Base-by-base conservation (phyloP, 2,113 vertebrate genomes). In the Cottus gobio region DNA sequence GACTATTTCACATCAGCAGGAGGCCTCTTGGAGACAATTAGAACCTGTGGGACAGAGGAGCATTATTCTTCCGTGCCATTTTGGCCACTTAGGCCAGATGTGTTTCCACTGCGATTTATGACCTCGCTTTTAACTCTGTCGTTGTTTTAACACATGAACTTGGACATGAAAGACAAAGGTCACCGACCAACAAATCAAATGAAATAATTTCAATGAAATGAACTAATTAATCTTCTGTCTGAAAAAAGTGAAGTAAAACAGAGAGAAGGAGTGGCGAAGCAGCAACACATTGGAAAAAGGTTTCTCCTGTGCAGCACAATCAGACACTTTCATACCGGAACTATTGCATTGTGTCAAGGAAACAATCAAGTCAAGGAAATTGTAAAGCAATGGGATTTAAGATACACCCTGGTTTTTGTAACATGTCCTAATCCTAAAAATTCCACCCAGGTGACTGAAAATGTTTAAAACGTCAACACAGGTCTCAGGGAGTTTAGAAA, bases 21-120 rank as follows among this genome's bases (percentile, higher is more conserved):
- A 86, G 82, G 80, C 82, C 91, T 67, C 89, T 83, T 91, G 87
- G 87, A 87, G 83, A 89, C 92, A 82, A 90, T 90, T 89, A 88
- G 50, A 87, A 90, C 90, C 90, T 86, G 82, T 79, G 81, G 89
- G 88, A 89, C 63, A 77, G 76, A 82, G 67, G 64, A 71, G 77
- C 89, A 75, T 72, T 78, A 74, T 71, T 89, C 90, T 83, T 83
- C 82, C 12, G 4, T 85, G 80, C 69, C 72, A 71, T 71, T 80
- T 77, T 34, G 76, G 70, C 76, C 74, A 80, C 85, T 90, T 88
- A 75, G 57, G 26, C 71, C 22, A 58, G 42, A 76, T 70, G 83
- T 22, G 69, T 79, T 84, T 71, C 80, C 57, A 66, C 74, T 68
- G 56, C 52, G 50, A 52, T 69, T 77, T 67, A 34, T 79, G 75